Conservation (phyloP, 2,113 vertebrate species). For the Phalacrocorax pelagicus region DNA sequence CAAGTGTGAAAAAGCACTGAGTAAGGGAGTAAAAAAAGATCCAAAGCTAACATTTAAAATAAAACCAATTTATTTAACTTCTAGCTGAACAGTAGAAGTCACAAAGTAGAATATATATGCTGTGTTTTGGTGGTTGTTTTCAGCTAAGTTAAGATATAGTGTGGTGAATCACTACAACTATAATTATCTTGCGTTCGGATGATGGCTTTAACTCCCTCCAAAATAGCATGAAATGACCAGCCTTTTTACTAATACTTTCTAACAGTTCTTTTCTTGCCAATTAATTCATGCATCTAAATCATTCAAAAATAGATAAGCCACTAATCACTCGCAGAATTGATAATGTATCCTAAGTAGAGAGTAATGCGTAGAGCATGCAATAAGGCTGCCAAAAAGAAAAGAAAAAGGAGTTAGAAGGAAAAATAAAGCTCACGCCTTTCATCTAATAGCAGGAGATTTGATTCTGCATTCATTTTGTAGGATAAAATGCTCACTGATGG, state of each 20-base stretch:
- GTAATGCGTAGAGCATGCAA: background rate
- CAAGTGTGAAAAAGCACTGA: background rate
- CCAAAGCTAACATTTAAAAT: background rate
- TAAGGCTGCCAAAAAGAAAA: background rate
- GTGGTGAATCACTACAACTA: background rate
- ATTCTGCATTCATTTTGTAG: background rate
- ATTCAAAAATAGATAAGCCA: conserved; percentile 29
- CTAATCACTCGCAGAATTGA: background rate
- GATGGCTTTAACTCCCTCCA: conserved; percentile 8
- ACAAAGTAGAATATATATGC: conserved; percentile 12
- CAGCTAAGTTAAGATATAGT: background rate
- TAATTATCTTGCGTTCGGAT: background rate
- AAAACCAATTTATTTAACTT: background rate
- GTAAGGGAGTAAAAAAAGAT: background rate
- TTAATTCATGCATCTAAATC: conserved; percentile 44
- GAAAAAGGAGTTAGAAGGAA: background rate
- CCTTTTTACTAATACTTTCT: conserved; percentile 16
- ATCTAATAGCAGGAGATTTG: background rate
- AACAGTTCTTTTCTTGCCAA: conserved; percentile 17
- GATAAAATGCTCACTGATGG: background rate
- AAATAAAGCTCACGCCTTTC: background rate
- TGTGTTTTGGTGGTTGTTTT: background rate
- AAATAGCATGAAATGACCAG: background rate
- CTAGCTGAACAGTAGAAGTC: background rate
- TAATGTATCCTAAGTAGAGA: background rate